Percentiles rank a stretch among this genome's conserved stretches.
Conservation (phyloP, 2,113 vertebrate species). For the Percina caprodes region DNA sequence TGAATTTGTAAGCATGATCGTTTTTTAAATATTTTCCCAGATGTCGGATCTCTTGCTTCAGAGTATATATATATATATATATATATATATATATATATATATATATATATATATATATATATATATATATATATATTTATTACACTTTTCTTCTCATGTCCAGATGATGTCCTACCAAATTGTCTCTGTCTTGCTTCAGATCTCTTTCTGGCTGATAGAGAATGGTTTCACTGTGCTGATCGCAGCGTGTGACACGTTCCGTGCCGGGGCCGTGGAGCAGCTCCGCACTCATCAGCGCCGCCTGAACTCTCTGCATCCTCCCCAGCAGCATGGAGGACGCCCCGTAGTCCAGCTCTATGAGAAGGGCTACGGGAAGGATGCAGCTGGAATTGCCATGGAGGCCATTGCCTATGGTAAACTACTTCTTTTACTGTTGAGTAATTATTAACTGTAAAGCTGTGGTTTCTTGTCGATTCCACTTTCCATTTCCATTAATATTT, state of each 20-base stretch:
- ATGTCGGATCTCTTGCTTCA: neutral
- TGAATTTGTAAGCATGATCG: too few relatives aligned
- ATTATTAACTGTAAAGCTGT: neutral
- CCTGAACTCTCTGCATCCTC: constrained; percentile 92
- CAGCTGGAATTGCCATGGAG: constrained; percentile 98
- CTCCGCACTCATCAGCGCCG: constrained; percentile 96
- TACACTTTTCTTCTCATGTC: neutral
- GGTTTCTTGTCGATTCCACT: neutral
- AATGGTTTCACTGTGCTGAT: constrained; percentile 97
- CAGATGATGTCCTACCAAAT: neutral
- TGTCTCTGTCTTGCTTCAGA: constrained; percentile 77
- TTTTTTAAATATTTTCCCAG: neutral
- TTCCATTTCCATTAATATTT: neutral
- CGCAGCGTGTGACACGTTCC: constrained; percentile 96
- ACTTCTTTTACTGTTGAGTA: neutral
- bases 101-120: too few relatives aligned
- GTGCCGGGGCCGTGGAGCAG: constrained; percentile 96
- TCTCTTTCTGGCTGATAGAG: constrained; percentile 97
- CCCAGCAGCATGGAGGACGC: constrained; percentile 86
- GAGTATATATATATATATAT: too few relatives aligned
- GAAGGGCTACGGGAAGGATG: constrained; percentile 98
- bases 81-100: too few relatives aligned
- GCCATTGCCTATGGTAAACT: constrained; percentile 92
- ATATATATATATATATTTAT: too few relatives aligned
- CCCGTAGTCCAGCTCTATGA: constrained; percentile 95